phyloP scores from a whole-genome alignment of 2,888 invertebrate species.

The Aspidapion aeneum region DNA sequence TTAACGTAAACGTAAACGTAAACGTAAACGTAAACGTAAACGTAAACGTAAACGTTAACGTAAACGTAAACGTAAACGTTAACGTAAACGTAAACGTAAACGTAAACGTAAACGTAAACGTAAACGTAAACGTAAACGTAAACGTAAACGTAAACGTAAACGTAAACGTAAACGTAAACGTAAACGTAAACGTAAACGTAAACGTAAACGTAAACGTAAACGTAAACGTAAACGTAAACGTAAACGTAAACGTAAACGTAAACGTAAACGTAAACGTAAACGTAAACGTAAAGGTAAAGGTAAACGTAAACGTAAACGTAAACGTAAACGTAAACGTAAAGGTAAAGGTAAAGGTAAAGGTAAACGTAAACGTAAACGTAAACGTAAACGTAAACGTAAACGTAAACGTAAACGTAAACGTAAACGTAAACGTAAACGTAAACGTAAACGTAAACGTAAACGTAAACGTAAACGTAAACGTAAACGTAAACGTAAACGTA shows the following conservation, averaged over 20 bases:
- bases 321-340: not conserved
- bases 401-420: not conserved
- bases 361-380: not conserved
- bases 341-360: not conserved
- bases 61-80: not conserved
- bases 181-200: not conserved
- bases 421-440: not conserved
- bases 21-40: not conserved
- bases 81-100: not conserved
- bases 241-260: not conserved
- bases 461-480: not conserved
- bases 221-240: not conserved
- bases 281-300: not conserved
- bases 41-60: not conserved
- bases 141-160: not conserved
- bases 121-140: not conserved
- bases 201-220: not conserved
- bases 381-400: not conserved
- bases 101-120: not conserved
- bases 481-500: not conserved
- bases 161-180: not conserved
- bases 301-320: not conserved
- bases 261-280: not conserved
- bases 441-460: not conserved
- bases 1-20: not conserved